Percentiles rank a stretch among this genome's conserved stretches.
Evolutionary conservation across 2,113 vertebrate genomes (phyloP).

Genomic region (Madoqua kirkii): DNA sequence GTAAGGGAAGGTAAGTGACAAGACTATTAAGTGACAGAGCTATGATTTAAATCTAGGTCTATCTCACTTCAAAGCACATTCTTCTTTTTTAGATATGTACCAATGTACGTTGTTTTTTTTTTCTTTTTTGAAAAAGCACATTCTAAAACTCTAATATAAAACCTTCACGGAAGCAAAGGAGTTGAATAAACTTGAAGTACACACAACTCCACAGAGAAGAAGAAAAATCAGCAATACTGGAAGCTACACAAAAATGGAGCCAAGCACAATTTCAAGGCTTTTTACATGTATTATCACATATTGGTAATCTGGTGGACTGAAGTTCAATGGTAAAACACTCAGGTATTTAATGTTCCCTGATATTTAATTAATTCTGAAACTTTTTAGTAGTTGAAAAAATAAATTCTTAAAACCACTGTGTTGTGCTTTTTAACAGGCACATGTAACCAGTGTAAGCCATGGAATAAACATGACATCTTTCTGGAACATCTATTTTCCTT

Average conservation of each 20-base stretch:
- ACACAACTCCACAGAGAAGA: not conserved
- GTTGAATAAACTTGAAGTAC: not conserved
- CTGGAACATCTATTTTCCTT: slow-evolving; percentile 20
- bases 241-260: not conserved
- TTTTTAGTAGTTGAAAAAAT: not conserved
- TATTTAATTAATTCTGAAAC: slow-evolving; percentile 19
- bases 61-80: not conserved
- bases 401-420: not conserved
- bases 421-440: not conserved
- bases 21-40: not conserved
- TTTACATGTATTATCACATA: not conserved
- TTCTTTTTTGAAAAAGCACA: no score
- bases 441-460: not conserved
- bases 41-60: slow-evolving; percentile 13
- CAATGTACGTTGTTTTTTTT: not conserved
- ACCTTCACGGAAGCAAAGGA: not conserved
- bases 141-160: slow-evolving; percentile 14
- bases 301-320: not conserved
- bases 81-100: not conserved
- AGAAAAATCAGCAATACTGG: not conserved
- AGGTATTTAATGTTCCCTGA: not conserved
- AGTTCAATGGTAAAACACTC: not conserved
- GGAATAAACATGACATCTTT: not conserved
- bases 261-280: not conserved
- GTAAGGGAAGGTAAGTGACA: slow-evolving; percentile 7